Percentiles rank a stretch among this genome's conserved stretches.
phyloP scores from a whole-genome alignment of 2,797 vertebrate species.

The Hozukius guyotensis region DNA sequence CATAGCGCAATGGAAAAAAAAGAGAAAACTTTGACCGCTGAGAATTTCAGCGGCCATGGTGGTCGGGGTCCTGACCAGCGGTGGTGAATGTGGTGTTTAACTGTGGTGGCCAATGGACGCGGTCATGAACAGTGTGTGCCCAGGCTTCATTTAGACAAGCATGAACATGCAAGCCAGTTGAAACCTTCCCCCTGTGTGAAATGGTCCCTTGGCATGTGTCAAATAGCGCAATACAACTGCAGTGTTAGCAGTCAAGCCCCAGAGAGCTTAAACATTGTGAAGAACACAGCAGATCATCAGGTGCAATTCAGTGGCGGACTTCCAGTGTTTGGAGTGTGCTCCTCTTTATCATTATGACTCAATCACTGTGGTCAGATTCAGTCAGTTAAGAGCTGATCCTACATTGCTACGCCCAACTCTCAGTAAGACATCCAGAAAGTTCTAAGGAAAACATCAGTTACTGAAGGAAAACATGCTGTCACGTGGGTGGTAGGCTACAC shows the following conservation, averaged over 20 bases:
- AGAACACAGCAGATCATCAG: neutral
- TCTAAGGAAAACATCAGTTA: constrained; percentile 12
- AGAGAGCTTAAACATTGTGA: neutral
- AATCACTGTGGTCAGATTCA: constrained; percentile 3
- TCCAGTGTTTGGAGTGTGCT: neutral
- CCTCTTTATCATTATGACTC: neutral
- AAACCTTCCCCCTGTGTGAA: constrained; percentile 36
- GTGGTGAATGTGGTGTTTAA: constrained; percentile 69
- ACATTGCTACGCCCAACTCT: constrained; percentile 3
- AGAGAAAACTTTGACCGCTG: constrained; percentile 41
- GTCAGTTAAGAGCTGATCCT: constrained; percentile 19
- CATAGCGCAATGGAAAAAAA: constrained; percentile 38
- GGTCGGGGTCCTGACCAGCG: constrained; percentile 65
- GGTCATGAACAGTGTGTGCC: constrained; percentile 57
- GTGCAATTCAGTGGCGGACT: neutral
- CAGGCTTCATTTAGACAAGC: constrained; percentile 46
- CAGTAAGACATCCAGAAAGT: constrained; percentile 20
- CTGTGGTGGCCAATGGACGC: constrained; percentile 57
- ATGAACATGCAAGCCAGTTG: constrained; percentile 36
- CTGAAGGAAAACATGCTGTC: constrained; percentile 49
- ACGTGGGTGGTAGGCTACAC: constrained; percentile 52
- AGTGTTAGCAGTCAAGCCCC: constrained; percentile 14
- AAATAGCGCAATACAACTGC: constrained; percentile 9
- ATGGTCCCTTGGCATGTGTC: constrained; percentile 25
- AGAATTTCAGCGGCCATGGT: constrained; percentile 60